phyloP scores from a whole-genome alignment of 2,113 vertebrate species.

The Ardeotis arabs region DNA sequence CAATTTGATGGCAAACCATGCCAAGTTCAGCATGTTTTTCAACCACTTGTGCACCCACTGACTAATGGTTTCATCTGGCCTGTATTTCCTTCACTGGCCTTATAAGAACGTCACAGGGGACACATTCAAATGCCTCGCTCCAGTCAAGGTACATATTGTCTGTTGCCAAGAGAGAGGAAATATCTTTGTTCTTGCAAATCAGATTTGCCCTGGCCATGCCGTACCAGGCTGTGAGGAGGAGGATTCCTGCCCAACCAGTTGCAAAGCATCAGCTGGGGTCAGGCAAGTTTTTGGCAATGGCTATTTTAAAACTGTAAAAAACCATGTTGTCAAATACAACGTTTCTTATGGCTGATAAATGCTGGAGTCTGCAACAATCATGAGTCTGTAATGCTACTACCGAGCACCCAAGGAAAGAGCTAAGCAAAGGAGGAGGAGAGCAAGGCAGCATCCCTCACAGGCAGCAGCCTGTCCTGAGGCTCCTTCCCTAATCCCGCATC shows the following conservation, averaged over 20 bases:
- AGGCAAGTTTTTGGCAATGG: background rate
- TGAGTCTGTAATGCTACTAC: background rate
- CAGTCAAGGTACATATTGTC: background rate
- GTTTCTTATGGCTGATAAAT: background rate
- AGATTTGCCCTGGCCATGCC: background rate
- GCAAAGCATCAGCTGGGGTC: background rate
- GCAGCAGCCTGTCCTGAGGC: background rate
- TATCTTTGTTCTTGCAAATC: background rate
- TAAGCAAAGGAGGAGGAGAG: background rate
- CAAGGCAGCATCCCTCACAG: background rate
- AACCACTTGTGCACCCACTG: background rate
- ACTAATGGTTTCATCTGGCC: background rate
- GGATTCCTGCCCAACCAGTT: background rate
- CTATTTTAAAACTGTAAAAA: background rate
- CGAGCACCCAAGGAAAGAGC: background rate
- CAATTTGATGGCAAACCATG: background rate
- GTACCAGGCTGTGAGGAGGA: background rate
- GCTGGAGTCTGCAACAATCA: background rate
- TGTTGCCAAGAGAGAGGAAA: background rate
- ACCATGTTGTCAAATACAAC: fast-evolving
- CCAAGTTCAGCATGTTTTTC: slow-evolving; percentile 9
- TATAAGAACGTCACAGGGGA: background rate
- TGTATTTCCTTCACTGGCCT: background rate
- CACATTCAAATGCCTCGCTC: background rate
- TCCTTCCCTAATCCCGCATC: background rate